A percentile compares a stretch with the other conserved stretches of the same genome.
Evolutionary conservation across 2,797 vertebrate genomes (phyloP).

Genomic region (Amazonetta brasiliensis): DNA sequence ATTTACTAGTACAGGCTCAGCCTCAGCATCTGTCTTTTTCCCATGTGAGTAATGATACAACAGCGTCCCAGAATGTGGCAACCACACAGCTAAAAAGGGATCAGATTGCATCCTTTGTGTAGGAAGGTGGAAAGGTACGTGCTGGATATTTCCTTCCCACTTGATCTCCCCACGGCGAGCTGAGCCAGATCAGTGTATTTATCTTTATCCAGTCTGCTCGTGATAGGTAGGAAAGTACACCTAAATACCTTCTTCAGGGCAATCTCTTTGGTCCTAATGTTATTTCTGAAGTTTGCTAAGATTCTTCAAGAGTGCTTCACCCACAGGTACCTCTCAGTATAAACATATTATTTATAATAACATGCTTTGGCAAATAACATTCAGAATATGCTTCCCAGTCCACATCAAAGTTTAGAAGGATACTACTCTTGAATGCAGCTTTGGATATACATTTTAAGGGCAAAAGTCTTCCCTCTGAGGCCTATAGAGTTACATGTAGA

Average conservation of each 20-base stretch:
- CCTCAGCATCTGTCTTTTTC: neutral
- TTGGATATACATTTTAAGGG: neutral
- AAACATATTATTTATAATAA: neutral
- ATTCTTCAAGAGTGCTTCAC: neutral
- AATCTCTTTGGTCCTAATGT: neutral
- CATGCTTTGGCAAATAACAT: neutral
- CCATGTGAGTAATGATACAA: neutral
- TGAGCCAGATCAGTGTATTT: neutral
- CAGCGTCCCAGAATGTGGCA: neutral
- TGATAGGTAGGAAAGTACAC: neutral
- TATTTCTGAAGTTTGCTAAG: neutral
- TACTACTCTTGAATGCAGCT: neutral
- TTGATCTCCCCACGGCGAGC: neutral
- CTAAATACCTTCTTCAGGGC: neutral
- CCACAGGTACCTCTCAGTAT: rapidly evolving
- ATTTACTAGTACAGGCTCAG: neutral
- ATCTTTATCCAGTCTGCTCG: neutral
- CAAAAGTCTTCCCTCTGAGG: neutral
- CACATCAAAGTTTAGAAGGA: neutral
- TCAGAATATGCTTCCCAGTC: neutral
- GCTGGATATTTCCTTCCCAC: neutral
- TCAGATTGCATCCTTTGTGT: neutral
- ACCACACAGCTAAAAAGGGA: neutral
- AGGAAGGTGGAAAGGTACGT: neutral
- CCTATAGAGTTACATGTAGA: neutral